Conservation (phyloP, 1,140 invertebrate species). For the Atta cephalotes region DNA sequence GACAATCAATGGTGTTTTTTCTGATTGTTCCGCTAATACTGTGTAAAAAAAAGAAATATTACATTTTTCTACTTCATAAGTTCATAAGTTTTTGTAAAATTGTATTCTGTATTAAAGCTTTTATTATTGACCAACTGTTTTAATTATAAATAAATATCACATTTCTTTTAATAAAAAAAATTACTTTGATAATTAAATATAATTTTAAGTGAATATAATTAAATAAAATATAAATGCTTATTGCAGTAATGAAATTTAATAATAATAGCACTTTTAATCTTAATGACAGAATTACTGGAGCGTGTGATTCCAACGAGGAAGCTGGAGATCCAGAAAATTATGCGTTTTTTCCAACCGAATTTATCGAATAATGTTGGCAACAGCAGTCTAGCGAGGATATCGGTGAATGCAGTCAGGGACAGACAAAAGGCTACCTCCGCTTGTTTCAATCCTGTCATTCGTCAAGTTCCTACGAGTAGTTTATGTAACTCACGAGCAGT, state of each 20-base stretch:
- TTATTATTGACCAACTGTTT: neutral
- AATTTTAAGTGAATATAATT: neutral
- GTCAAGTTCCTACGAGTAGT: slow-evolving; percentile 71
- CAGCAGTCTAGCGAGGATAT: slow-evolving; percentile 90
- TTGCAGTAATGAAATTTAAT: neutral
- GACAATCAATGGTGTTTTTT: slow-evolving; percentile 82
- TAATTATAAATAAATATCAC: neutral
- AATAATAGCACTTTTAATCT: slow-evolving; percentile 16
- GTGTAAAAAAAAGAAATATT: slow-evolving; percentile 53
- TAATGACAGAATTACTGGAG: slow-evolving; percentile 88
- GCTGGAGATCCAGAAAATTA: slow-evolving; percentile 89
- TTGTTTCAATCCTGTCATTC: slow-evolving; percentile 84
- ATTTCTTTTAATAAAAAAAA: neutral
- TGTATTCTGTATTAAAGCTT: neutral
- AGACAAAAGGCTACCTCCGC: slow-evolving; percentile 90
- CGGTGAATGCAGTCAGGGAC: slow-evolving; percentile 90
- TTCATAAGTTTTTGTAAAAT: neutral
- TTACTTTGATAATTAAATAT: no score
- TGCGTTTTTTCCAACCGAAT: slow-evolving; percentile 89
- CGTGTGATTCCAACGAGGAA: slow-evolving; percentile 90
- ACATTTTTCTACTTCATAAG: neutral
- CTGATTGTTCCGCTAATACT: slow-evolving; percentile 87
- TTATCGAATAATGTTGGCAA: slow-evolving; percentile 91
- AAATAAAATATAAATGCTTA: neutral
- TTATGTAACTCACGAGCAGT: slow-evolving; percentile 61